Evolutionary conservation across 2,113 vertebrate species (phyloP), one percentile per base, ranked within the genome.

Genomic region (Mungos mungo): DNA sequence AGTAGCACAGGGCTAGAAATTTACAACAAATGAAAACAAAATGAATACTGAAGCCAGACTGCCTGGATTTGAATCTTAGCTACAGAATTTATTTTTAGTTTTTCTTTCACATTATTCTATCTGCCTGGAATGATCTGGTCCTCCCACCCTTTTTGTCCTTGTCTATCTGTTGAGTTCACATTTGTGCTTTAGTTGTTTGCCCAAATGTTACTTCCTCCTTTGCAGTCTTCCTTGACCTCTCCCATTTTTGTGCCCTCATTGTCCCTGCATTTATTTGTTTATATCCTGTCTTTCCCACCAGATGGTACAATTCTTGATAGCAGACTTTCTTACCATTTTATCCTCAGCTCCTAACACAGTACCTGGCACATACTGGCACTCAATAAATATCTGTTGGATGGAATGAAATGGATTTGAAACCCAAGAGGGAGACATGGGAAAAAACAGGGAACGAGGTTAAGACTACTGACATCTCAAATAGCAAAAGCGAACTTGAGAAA

Each of bases 361-460:
- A 25, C 15, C 77, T 89, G 47, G 25, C 38, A 93, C 38, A 66
- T 47, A 72, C 4, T 45, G 45, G 35, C 23, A 91, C 45, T 85
- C 66, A 90, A 14, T 18, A 88, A 71, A 88, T 83, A 35, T 90
- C 80, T 92, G 25, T 47, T 88, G 54, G 52, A 45, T 71, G 35
- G 31, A 69, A 68, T 60, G 25, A 47, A 90, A 69, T 72, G 81
- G 76, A 66, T 88, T 82, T 96, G 66, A 88, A 96, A 80, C 31
- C n/a, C 16, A 31, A 74, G 60, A 82, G 29, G 15, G n/a, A 80
- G 71, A 69, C 33, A 86, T 80, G 63, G 50, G 50, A 88, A 92
- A 92, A n/a, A 72, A 92, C 45, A 35, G 23, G 12, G 41, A 88
- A 88, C 69, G 23, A 95, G 23, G 23, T 65, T 81, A 88, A 93